Evolutionary conservation across 1,140 invertebrate species (phyloP), one percentile per base, ranked within the genome.

Genomic region (Portunus trituberculatus): DNA sequence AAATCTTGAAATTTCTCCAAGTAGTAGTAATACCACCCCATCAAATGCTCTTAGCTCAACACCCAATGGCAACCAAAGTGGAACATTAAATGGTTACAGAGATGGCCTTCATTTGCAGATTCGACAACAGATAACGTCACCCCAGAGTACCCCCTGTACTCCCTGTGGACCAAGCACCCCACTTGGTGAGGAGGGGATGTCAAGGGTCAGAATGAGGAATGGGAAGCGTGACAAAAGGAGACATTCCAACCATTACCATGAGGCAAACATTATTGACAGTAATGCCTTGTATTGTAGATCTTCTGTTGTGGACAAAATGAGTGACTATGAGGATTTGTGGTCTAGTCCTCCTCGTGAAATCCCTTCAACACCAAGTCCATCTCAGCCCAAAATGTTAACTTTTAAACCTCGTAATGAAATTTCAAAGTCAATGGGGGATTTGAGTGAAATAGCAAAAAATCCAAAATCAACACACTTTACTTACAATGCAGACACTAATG

Each of bases 321-420:
- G 98, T 94, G 99, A 99, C 97, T 99, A 99, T 97, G 99, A 99
- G 97, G 99, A 99, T 97, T 98, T 99, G 95, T 99, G 99, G 99
- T 98, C 98, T 67, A 98, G 98, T 86, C 97, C 97, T 0, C 97
- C 97, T 52, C 97, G 97, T 97, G 88, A 97, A 97, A 12, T 97
- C 97, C 96, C 87, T 10, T 59, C 91, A 20, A 95, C 92, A 14
- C 94, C 87, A 20, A 93, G 59, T 45, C 46, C 94, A 39, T 52
- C 88, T 16, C 94, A 92, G 20, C 93, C 87, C 84, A 91, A 94
- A 32, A 96, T 95, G 91, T 90, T 91, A 29, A 95, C 96, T 28
- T 96, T 96, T 25, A 96, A 96, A 52, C 96, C 96, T 82, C 92
- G 94, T 32, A 83, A 90, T 45, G 96, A 96, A 92, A 95, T 96